These are phyloP conservation scores for Sebastes vulpes DNA, from an alignment of 2,797 vertebrate species.

Conservation along the genomic window DNA sequence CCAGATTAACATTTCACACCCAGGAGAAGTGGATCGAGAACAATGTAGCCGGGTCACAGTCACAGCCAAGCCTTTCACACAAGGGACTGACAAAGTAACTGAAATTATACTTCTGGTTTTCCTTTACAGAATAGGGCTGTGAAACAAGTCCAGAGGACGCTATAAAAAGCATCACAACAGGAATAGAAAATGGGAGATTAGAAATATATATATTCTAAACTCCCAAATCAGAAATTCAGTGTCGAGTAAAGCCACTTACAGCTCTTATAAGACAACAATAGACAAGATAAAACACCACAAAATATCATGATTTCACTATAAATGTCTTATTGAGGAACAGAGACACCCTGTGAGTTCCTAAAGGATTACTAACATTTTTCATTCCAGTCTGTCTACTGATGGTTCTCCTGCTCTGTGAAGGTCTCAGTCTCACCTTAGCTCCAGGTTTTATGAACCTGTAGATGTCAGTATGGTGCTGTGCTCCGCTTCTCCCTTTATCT, in stretches of 20 bases:
- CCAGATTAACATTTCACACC: slow-evolving; percentile 57
- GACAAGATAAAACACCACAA: background rate
- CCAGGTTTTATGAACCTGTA: slow-evolving; percentile 81
- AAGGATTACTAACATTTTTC: background rate
- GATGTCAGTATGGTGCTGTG: slow-evolving; percentile 86
- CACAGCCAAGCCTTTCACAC: slow-evolving; percentile 34
- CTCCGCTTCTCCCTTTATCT: slow-evolving; percentile 70
- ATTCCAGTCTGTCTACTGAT: background rate
- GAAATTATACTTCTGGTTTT: slow-evolving; percentile 46
- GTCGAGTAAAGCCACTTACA: background rate
- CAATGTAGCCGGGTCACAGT: slow-evolving; percentile 45
- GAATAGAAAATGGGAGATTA: background rate
- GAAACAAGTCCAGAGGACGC: slow-evolving; percentile 1
- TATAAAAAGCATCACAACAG: slow-evolving; percentile 18
- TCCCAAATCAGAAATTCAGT: background rate
- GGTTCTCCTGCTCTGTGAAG: background rate
- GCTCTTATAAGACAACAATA: background rate
- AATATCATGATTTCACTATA: background rate
- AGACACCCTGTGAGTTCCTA: background rate
- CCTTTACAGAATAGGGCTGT: slow-evolving; percentile 15
- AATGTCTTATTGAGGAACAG: background rate
- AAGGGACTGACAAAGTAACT: slow-evolving; percentile 21
- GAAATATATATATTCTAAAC: background rate
- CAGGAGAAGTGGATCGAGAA: slow-evolving; percentile 41
- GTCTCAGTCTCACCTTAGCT: slow-evolving; percentile 58